Base-by-base conservation (phyloP, 2,888 invertebrate genomes). In the Epistrophe eligans region DNA sequence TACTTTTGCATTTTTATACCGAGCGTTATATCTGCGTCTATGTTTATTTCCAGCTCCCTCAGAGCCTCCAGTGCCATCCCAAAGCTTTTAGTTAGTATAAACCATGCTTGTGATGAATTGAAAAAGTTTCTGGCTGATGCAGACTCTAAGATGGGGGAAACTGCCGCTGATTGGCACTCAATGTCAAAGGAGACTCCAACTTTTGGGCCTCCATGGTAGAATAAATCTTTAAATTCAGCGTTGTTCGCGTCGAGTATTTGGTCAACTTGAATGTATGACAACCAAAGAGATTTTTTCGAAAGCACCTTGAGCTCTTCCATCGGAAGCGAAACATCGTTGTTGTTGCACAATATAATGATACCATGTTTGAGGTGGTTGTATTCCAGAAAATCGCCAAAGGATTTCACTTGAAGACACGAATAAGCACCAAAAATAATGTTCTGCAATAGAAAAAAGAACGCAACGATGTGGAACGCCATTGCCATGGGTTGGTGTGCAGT, bases 21-120 rank as follows among this genome's bases (percentile, higher is more conserved):
- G 62, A 92, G 89, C 10, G 92, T 92, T 72, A 92, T 89, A 57
- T 92, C 92, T 8, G 92, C 90, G 88, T 92, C 90, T 28, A 91
- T 88, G 55, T 89, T 89, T 17, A 92, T 90, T 67, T 89, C 89
- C 13, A 89, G 57, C 13, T 74, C n/a, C 6, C 45, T 43, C 6
- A 73, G 55, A 74, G 73, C 32, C 15, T 15, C 64, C 9, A 15
- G 52, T 28, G 19, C 77, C 60, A 11, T n/a, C 60, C 17, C 64
- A 10, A 77, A 19, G 50, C 74, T 77, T 5, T 80, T 62, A 45
- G 89, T 70, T 45, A 91, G 72, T 38, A 92, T 77, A 64, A 92
- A 88, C 91, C 92, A 92, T 5, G 90, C 90, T 66, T 90, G 91
- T 8, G 90, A 89, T 38, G 88, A 89, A 83, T 91, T 91, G 74